Evolutionary conservation across 2,113 vertebrate genomes (phyloP), one percentile per base, ranked within the genome.

Genomic region (Apaloderma vittatum): DNA sequence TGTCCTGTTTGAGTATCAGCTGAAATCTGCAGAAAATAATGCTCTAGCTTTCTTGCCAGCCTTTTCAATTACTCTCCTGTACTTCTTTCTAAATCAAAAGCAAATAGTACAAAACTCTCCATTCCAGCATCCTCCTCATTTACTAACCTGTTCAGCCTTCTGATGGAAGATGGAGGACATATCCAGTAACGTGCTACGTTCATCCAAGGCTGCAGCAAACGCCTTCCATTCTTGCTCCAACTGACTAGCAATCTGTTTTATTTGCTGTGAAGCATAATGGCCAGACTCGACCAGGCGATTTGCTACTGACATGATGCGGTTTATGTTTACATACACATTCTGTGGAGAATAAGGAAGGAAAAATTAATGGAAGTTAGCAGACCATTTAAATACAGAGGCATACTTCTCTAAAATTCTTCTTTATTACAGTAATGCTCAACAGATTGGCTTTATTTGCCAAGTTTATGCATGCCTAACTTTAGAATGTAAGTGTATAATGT

Each of bases 311-410:
- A 99, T 99, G 97, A 99, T 99, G 88, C 99, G 99, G 96, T 99
- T 99, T 95, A 99, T 99, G 98, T 99, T 99, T 86, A 99, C 99
- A 12, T 99, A 99, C 80, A 99, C 99, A 43, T 99, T 99, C 99
- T 99, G 85, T 4, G 54, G 78, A 96, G 71, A 52, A 92, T 63
- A 30, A 72, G 46, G 12, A 76, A 27, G 16, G 12, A 59, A 74
- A 51, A 67, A 46, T 40, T 10, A 92, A 32, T 24, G 8, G 6
- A 62, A 76, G 49, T 71, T 34, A 75, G 62, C 40, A 81, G 49
- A 65, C 15, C 32, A 74, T 34, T 48, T 80, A 71, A 67, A 62
- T 34, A 63, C 30, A 74, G 15, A 83, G 8, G 9, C 7, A 24
- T 9, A 72, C 15, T 37, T 52, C 32, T 18, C 36, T 21, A 62